Base-by-base conservation (phyloP, 1,140 invertebrate genomes). In the Drosophila arawakana region DNA sequence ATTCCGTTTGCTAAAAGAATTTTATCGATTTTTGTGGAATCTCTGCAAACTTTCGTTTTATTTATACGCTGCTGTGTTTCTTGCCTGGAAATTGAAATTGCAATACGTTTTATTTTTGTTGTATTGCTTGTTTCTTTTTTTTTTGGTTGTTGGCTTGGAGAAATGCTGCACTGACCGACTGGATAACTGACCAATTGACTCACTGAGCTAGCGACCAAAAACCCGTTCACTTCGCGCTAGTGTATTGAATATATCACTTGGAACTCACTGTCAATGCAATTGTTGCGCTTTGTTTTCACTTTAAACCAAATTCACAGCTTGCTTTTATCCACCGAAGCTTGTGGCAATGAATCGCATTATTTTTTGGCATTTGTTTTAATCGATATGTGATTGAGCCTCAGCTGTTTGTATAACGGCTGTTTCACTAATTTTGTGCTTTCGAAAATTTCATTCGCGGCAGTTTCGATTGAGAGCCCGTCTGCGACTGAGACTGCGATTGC, bases 11-110 rank as follows among this genome's bases (percentile, higher is more conserved):
- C 13, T 65, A 7, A 49, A 41, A 81, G 82, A 61, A 69, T 61
- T 68, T 30, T 8, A 30, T 35, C 60, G 76, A 74, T 69, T 68
- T 77, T 68, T 47, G 62, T 2, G 9, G 37, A 10, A 50, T 25
- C 30, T 25, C 18, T 21, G 9, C 46, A 76, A 25, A 83, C 80
- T 83, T 83, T 83, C 80, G 80, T 78, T 81, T 81, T 77, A 59
- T 79, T 72, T 72, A 25, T 54, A 65, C 25, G 49, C 7, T 49
- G 50, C 21, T 39, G 49, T n/a, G 50, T 65, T 65, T 65, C 37
- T 82, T 52, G 41, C 83, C 80, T 81, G 66, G 65, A 73, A 88
- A 76, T 88, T 68, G 82, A 66, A 79, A 82, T 78, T 86, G 82
- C 82, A 86, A 69, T 86, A 68, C 30, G 57, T 43, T 47, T 69